Percentiles rank a stretch among this genome's conserved stretches.
Conservation (phyloP, 2,797 vertebrate species). For the Hozukius guyotensis region DNA sequence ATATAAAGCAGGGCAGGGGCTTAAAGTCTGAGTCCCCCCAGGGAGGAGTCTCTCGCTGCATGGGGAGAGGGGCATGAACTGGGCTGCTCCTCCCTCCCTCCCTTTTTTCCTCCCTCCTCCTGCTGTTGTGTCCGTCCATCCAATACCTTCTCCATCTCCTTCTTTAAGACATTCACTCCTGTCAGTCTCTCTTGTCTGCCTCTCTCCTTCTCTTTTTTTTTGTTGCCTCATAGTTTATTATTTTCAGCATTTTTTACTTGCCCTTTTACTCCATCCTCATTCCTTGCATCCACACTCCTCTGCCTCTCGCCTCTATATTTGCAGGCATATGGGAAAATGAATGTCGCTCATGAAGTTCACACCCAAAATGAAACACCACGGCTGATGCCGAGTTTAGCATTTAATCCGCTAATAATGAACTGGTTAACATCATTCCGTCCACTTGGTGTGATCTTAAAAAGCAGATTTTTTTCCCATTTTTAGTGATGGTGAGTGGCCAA, state of each 20-base stretch:
- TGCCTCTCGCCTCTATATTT: slow-evolving; percentile 33
- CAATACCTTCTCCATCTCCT: slow-evolving; percentile 54
- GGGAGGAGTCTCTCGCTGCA: slow-evolving; percentile 90
- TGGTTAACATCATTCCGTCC: slow-evolving; percentile 39
- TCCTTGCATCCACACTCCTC: slow-evolving; percentile 16
- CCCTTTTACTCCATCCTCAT: slow-evolving; percentile 18
- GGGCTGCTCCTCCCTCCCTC: slow-evolving; percentile 63
- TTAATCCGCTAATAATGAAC: slow-evolving; percentile 34
- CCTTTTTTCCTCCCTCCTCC: slow-evolving; percentile 38
- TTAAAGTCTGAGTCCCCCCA: slow-evolving; percentile 93
- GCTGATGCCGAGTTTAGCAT: slow-evolving; percentile 42
- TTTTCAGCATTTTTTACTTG: slow-evolving; percentile 19
- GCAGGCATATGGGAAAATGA: slow-evolving; percentile 51
- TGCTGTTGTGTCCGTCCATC: slow-evolving; percentile 56
- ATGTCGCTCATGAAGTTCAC: slow-evolving; percentile 66
- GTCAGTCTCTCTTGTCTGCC: slow-evolving; percentile 59
- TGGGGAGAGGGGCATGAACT: slow-evolving; percentile 89
- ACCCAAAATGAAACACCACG: slow-evolving; percentile 70
- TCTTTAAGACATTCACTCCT: slow-evolving; percentile 53
- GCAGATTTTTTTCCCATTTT: slow-evolving; percentile 1
- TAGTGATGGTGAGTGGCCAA: slow-evolving; percentile 15
- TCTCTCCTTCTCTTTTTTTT: slow-evolving; percentile 9
- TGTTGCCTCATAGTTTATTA: slow-evolving; percentile 14
- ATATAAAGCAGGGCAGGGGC: slow-evolving; percentile 95
- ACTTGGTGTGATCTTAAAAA: slow-evolving; percentile 26